Conservation (phyloP, 2,888 invertebrate genomes). For the Euplexia lucipara region DNA sequence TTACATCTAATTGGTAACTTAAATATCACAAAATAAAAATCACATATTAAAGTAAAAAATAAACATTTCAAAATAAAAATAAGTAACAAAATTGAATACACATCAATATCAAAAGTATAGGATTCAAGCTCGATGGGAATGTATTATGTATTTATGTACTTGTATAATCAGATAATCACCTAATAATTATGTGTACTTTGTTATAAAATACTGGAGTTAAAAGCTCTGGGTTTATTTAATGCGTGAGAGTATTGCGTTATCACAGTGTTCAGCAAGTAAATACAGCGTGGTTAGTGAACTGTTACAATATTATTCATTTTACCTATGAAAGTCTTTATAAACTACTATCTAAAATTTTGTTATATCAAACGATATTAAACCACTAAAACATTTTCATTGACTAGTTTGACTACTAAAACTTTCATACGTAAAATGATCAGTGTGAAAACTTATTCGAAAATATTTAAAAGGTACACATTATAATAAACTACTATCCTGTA, state of each 20-base stretch:
- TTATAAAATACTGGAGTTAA: conserved; percentile 67
- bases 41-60: conserved; percentile 65
- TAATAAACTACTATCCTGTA: conserved; percentile 66
- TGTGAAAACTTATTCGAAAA: conserved; percentile 59
- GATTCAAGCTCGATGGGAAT: conserved; percentile 81
- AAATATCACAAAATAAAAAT: conserved; percentile 78
- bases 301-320: conserved; percentile 41
- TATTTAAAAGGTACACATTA: conserved; percentile 58
- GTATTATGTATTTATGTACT: conserved; percentile 61
- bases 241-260: conserved; percentile 79
- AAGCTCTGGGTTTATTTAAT: conserved; percentile 73
- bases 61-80: conserved; percentile 59
- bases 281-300: conserved; percentile 67
- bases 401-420: conserved; percentile 34
- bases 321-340: conserved; percentile 43
- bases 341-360: conserved; percentile 33
- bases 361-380: conserved; percentile 6
- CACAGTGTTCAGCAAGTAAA: conserved; percentile 76
- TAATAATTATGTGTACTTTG: conserved; percentile 65
- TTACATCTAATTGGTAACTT: conserved; percentile 63
- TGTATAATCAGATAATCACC: conserved; percentile 75
- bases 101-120: conserved; percentile 65
- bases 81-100: conserved; percentile 65
- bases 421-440: conserved; percentile 50
- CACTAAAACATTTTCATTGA: conserved; percentile 7